Conservation (phyloP, 2,113 vertebrate genomes). For the Leucopsar rothschildi region DNA sequence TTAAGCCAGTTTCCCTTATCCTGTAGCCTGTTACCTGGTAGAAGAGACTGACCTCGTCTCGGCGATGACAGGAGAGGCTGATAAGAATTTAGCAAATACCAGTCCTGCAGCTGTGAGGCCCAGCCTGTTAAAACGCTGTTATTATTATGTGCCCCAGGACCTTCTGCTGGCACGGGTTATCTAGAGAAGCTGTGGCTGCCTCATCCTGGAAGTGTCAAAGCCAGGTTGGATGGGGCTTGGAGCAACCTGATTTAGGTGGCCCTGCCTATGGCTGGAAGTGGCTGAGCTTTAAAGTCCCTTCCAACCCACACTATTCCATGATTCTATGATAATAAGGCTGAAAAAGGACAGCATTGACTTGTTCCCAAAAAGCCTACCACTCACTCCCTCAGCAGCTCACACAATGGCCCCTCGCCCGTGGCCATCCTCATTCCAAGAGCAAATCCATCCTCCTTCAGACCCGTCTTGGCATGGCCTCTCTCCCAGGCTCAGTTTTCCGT, state of each 20-base stretch:
- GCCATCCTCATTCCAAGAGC: neutral
- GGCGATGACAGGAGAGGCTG: neutral
- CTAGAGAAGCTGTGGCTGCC: neutral
- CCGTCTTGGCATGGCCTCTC: accelerated
- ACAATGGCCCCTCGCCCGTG: accelerated
- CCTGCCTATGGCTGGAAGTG: neutral
- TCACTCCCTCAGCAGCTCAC: neutral
- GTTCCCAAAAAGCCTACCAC: accelerated
- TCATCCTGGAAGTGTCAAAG: neutral
- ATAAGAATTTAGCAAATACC: neutral
- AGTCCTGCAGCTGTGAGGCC: accelerated
- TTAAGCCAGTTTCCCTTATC: neutral
- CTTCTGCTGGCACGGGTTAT: neutral
- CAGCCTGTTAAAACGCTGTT: neutral
- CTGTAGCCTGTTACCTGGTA: neutral
- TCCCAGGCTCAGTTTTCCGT: accelerated
- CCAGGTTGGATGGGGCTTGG: neutral
- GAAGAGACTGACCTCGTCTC: neutral
- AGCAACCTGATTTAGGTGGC: neutral
- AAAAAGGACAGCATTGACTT: neutral
- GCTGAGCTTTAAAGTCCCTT: neutral
- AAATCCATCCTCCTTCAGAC: neutral
- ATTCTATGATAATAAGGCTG: neutral
- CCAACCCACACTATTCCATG: neutral
- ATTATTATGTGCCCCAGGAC: accelerated